Evolutionary conservation across 23 tunicate genomes (phyloP), one percentile per base, ranked within the genome.

Genomic region (Halocynthia roretzi): DNA sequence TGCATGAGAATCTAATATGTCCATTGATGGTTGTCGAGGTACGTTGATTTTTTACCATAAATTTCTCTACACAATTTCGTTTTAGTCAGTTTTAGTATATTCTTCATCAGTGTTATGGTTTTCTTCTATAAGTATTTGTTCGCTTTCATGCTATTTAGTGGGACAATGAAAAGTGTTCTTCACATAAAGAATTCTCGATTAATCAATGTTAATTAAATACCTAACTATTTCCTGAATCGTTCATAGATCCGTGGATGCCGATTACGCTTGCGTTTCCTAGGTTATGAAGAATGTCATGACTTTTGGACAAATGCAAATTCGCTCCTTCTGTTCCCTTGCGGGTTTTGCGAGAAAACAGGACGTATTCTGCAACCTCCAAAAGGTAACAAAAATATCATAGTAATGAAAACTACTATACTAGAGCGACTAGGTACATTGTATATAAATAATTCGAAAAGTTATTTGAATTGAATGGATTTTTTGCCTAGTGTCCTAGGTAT

Each of bases 1-100:
- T 73, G 8, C 82, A 89, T 53, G 89, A 83, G 72, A 80, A 85
- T 14, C 51, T 89, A 71, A 77, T 89, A n/a, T 89, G 96, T 58
- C 83, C 81, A 10, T 53, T 80, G 53, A 80, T 80, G 48, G 96
- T 89, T 55, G 88, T 68, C 4, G 78, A 74, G 64, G 78, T 74
- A 12, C n/a, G 62, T 74, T 70, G 54, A 9, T 58, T 15, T 15
- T 31, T 31, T 31, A 31, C 44, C 44, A 31, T 31, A 31, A 31
- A 31, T 31, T 31, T 31, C 44, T 31, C 4, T 31, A 31, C 4
- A 31, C 44, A 31, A 31, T 31, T 31, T n/a, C n/a, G n/a, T n/a
- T n/a, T n/a, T n/a, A n/a, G 44, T 31, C 44, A 31, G 44, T 31
- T 31, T 31, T 31, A 31, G 1, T 31, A 31, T 31, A 31, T 31